Evolutionary conservation across 2,888 invertebrate genomes (phyloP).

Genomic region (Euproctis similis): DNA sequence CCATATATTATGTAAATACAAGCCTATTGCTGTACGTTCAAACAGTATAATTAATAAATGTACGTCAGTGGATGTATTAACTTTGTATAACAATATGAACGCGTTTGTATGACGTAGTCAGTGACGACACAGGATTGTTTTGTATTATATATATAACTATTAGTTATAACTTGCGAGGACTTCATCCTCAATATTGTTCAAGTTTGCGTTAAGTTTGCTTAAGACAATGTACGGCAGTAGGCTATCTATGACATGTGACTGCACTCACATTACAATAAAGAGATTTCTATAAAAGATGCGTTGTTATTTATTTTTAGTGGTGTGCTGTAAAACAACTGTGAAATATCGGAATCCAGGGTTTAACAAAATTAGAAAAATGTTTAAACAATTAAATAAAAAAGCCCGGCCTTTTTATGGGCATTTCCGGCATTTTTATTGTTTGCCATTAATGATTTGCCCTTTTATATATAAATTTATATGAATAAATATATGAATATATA

Average conservation of each 20-base stretch:
- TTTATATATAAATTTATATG: too few relatives aligned
- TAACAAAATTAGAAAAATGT: too few relatives aligned
- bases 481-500: too few relatives aligned
- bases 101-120: constrained; percentile 3
- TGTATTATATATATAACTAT: constrained; percentile 3
- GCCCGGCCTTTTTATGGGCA: too few relatives aligned
- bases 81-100: constrained; percentile 1
- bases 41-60: not conserved
- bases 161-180: constrained; percentile 4
- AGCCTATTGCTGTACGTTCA: constrained; percentile 36
- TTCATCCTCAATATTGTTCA: constrained; percentile 4
- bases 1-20: constrained; percentile 19
- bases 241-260: constrained; percentile 34
- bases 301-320: constrained; percentile 11
- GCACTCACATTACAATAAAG: constrained; percentile 59
- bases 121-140: constrained; percentile 6
- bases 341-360: too few relatives aligned
- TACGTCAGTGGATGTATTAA: constrained; percentile 1
- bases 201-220: constrained; percentile 13
- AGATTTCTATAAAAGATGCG: constrained; percentile 47
- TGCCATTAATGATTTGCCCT: too few relatives aligned
- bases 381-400: too few relatives aligned
- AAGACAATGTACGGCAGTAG: constrained; percentile 29
- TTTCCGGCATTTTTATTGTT: too few relatives aligned
- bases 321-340: too few relatives aligned